Base-by-base conservation (phyloP, 2,113 vertebrate genomes). In the Rhinolophus ferrumequinum region DNA sequence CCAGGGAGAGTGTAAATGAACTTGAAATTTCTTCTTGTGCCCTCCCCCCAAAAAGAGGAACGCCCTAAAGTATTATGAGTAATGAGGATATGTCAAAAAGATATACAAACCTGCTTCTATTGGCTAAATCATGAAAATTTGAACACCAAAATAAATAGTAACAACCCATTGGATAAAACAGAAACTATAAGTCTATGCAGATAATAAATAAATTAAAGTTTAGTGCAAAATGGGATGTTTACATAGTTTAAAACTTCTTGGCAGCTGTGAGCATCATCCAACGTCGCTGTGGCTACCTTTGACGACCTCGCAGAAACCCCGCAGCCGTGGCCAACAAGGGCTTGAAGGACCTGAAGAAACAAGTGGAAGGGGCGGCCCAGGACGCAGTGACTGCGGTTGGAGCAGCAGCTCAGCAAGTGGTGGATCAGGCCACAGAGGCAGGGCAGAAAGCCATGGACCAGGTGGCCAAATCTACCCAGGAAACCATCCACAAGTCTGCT, bases 371-470 rank as follows among this genome's bases (percentile, higher is more conserved):
- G 7, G 60, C 69, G 0, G 82, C 94, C 44, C 93, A 94, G 81
- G 90, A 88, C 12, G 93, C 91, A 0, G 95, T 88, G 64, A 91
- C 82, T n/a, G 87, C 77, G 0, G 88, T 84, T 0, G 88, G 94
- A 81, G 24, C 83, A 38, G 50, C 87, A 13, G 83, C 44, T 47
- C 94, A 96, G 89, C 87, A 94, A 72, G 93, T 85, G 69, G 86
- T 96, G 92, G 84, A 94, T 35, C 84, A 88, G 33, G 50, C 93
- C 64, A 85, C 93, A 60, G 96, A 96, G 26, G 69, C 73, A 2
- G 79, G 94, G 44, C 92, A 95, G 80, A 93, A 96, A 98, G 95
- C 95, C 85, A 50, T 95, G 52, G 94, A 96, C 88, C 89, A 96
- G 28, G 83, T 81, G 19, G 85, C 60, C 47, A 95, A 94, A 62